phyloP scores from a whole-genome alignment of 2,888 invertebrate species.

The Tuta absoluta region DNA sequence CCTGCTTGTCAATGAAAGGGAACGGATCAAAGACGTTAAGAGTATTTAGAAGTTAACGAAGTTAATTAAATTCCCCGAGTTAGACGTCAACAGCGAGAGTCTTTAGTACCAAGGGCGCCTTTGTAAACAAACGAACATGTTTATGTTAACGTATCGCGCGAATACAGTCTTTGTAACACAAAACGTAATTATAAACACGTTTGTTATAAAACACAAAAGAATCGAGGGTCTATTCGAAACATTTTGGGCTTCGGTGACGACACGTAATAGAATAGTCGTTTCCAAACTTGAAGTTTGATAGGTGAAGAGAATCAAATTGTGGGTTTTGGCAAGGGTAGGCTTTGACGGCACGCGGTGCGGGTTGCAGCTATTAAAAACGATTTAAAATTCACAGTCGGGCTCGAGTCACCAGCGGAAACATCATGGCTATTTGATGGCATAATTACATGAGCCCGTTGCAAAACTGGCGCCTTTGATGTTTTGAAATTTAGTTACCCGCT shows the following conservation, averaged over 20 bases:
- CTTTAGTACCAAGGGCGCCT: constrained; percentile 74
- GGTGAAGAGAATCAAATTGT: constrained; percentile 60
- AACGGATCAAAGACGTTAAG: constrained; percentile 77
- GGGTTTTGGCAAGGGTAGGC: constrained; percentile 43
- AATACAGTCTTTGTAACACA: constrained; percentile 63
- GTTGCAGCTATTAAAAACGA: constrained; percentile 70
- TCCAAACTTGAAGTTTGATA: constrained; percentile 31
- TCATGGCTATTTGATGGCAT: constrained; percentile 68
- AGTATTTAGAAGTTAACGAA: constrained; percentile 81
- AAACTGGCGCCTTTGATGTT: constrained; percentile 64
- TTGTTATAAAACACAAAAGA: constrained; percentile 52
- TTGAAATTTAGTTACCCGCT: constrained; percentile 51
- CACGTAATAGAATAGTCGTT: constrained; percentile 27
- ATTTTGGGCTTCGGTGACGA: constrained; percentile 15
- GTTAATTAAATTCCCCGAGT: constrained; percentile 79
- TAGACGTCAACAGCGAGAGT: constrained; percentile 70
- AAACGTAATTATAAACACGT: constrained; percentile 65
- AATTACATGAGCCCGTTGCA: constrained; percentile 66
- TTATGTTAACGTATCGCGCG: constrained; percentile 73
- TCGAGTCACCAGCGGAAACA: constrained; percentile 55
- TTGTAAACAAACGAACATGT: constrained; percentile 75
- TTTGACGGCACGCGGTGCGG: constrained; percentile 55
- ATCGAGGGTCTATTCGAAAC: constrained; percentile 33
- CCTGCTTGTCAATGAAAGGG: constrained; percentile 73
- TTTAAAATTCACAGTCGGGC: constrained; percentile 79